Evolutionary conservation across 2,888 invertebrate genomes (phyloP).

Genomic region (Drosophila imparisetae): DNA sequence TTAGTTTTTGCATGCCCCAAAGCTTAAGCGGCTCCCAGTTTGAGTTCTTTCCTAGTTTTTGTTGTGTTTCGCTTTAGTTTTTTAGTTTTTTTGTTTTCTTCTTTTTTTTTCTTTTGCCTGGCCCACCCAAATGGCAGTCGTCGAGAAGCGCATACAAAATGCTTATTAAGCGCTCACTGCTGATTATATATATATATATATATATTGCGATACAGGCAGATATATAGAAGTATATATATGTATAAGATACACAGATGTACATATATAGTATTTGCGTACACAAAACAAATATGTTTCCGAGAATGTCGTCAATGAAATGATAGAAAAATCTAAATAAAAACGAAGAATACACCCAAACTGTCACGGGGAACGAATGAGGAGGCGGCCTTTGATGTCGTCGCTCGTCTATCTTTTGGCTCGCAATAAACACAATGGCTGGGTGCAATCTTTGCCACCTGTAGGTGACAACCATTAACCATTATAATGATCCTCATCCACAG

Average conservation of each 20-base stretch:
- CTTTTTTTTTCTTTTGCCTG: not conserved
- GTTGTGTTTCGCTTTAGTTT: not conserved
- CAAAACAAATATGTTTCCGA: constrained; percentile 38
- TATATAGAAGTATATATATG: constrained; percentile 7
- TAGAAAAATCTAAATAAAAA: constrained; percentile 38
- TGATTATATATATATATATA: constrained; percentile 16
- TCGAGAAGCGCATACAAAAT: constrained; percentile 74
- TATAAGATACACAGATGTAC: constrained; percentile 1
- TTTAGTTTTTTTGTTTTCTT: not conserved
- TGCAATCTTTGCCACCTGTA: constrained; percentile 68
- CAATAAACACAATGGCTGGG: constrained; percentile 39
- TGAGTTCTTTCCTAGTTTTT: constrained; percentile 5
- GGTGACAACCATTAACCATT: constrained; percentile 43
- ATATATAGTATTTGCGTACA: constrained; percentile 13
- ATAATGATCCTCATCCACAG: constrained; percentile 2
- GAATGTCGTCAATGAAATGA: constrained; percentile 63
- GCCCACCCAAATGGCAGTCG: constrained; percentile 63
- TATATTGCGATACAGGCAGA: constrained; percentile 6
- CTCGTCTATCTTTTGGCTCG: not conserved
- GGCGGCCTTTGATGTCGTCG: constrained; percentile 43
- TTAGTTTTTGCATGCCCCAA: constrained; percentile 49
- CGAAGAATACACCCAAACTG: constrained; percentile 50
- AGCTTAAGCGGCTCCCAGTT: constrained; percentile 33
- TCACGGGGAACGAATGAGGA: constrained; percentile 28
- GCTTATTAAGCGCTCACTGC: constrained; percentile 69